A percentile compares a stretch with the other conserved stretches of the same genome.
Evolutionary conservation across 1,140 invertebrate genomes (phyloP).

Genomic region (Wiebesia pumilae): DNA sequence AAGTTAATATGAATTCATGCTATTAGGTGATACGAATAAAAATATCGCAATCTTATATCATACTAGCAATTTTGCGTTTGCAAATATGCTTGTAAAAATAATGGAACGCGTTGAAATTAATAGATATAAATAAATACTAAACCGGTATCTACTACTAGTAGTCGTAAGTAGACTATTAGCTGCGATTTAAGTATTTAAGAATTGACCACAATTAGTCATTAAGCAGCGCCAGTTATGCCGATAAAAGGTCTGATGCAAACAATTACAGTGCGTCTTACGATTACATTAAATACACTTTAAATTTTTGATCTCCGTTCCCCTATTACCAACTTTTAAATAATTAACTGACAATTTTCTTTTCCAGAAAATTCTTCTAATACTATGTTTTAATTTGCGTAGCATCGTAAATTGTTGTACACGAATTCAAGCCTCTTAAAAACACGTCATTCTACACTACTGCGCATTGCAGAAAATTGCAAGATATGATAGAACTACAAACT

Average conservation of each 20-base stretch:
- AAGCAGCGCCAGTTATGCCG: not conserved
- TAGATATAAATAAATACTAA: constrained; percentile 10
- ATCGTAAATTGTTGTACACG: not conserved
- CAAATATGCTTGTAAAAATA: not conserved
- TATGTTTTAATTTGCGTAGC: not conserved
- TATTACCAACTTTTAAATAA: not conserved
- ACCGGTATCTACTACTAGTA: not conserved
- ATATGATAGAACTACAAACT: constrained; percentile 49
- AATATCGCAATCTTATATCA: not conserved
- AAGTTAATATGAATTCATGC: not conserved
- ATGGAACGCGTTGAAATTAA: not conserved
- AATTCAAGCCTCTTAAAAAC: constrained; percentile 1
- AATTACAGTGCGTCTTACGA: not conserved
- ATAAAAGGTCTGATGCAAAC: not conserved
- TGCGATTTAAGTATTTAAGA: not conserved
- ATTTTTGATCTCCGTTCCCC: no score
- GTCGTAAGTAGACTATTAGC: not conserved
- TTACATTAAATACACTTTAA: no score
- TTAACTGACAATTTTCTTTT: not conserved
- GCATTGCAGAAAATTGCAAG: constrained; percentile 18
- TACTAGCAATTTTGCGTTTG: not conserved
- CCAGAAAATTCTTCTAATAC: not conserved
- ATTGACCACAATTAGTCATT: not conserved
- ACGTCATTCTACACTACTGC: constrained; percentile 34
- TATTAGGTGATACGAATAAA: not conserved